Evolutionary conservation across 2,797 vertebrate genomes (phyloP), one percentile per base, ranked within the genome.

Genomic region (Spheniscus humboldti): DNA sequence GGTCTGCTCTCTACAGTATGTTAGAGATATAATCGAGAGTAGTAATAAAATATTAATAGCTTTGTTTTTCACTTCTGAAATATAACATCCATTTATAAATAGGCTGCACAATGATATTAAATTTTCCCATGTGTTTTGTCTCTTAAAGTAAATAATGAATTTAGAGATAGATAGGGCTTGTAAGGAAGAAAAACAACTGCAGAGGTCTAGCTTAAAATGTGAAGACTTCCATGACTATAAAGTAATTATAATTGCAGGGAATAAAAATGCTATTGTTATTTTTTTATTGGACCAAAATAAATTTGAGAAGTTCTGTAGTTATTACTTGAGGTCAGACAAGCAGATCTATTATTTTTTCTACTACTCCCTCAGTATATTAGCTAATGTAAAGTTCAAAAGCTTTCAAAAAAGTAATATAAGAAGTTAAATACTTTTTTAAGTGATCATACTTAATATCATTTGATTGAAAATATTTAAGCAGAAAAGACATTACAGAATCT

Each of bases 41-140:
- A 68, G 4, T 68, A 94, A 92, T 95, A 88, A 94, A 90, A 75
- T 90, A 94, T 63, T 94, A 88, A 92, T 84, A 92, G 75, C 73
- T 94, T 92, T 94, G n/a, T 9, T 87, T 87, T 96, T 91, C 24
- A 52, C 52, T 94, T 92, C 75, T 78, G 75, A 88, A 90, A 31
- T 93, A 56, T 27, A 72, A 10, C 59, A 80, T 83, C 76, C 57
- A 83, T 81, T 93, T 95, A 79, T 93, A 90, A 92, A 88, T 86
- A 86, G 64, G 28, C 39, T 77, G 15, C 43, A 37, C 19, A 43
- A 62, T 88, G 69, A 20, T 85, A 68, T 78, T 91, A 95, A 92
- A 68, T 90, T 89, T 90, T 80, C 78, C 59, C 71, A 45, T 83
- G 85, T 77, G 77, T 74, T 95, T 94, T 80, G 48, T 88, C 74